These are phyloP conservation scores for Escarpia spicata DNA, from an alignment of 2,888 invertebrate species.

Conservation along the genomic window DNA sequence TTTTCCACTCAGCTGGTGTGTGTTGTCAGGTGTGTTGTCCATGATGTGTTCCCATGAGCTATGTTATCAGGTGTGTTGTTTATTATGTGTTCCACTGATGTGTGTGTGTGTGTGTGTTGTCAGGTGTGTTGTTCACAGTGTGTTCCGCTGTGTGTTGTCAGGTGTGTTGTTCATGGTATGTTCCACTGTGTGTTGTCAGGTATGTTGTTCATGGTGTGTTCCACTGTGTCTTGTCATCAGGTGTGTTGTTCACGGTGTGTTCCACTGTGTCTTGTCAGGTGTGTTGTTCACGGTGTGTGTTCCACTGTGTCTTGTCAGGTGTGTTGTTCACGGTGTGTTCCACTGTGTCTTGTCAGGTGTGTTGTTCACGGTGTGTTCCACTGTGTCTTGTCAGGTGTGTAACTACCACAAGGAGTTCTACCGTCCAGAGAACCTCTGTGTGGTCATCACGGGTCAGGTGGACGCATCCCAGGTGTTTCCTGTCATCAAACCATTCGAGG, in stretches of 20 bases:
- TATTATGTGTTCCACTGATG: background rate
- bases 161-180: constrained; percentile 51
- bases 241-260: constrained; percentile 66
- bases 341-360: constrained; percentile 70
- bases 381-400: constrained; percentile 71
- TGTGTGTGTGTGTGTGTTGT: background rate
- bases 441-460: constrained; percentile 85
- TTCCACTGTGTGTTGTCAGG: background rate
- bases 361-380: constrained; percentile 44
- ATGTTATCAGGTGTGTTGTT: background rate
- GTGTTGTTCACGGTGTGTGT: constrained; percentile 51
- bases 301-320: constrained; percentile 69
- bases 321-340: constrained; percentile 52
- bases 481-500: constrained; percentile 78
- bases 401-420: constrained; percentile 87
- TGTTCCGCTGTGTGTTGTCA: constrained; percentile 54
- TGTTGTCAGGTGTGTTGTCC: too few species aligned
- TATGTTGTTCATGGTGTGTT: background rate
- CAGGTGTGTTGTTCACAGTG: too few species aligned
- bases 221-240: constrained; percentile 63
- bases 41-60: background rate
- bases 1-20: too few species aligned
- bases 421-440: constrained; percentile 85
- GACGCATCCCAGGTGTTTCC: constrained; percentile 76
- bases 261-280: constrained; percentile 69